phyloP scores from a whole-genome alignment of 2,888 invertebrate genomes.

The Tiliacea citrago region DNA sequence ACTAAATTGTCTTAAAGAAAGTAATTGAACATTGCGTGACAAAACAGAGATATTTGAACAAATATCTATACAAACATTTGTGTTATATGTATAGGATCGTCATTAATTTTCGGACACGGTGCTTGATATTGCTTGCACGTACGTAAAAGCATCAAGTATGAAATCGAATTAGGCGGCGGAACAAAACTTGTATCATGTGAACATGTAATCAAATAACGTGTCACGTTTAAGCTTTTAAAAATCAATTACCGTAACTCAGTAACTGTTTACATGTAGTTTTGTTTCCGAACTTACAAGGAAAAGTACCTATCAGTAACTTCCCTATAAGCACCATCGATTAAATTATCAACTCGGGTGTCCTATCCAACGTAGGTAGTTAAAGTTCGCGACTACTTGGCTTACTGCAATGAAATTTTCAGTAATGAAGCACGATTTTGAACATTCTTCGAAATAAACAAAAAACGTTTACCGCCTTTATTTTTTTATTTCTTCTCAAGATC shows the following conservation, averaged over 20 bases:
- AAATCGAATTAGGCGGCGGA: conserved; percentile 80
- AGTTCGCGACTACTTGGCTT: not conserved
- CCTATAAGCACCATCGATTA: not conserved
- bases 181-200: conserved; percentile 80
- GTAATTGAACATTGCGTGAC: conserved; percentile 73
- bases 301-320: conserved; percentile 1
- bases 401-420: conserved; percentile 14
- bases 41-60: conserved; percentile 72
- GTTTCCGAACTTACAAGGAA: conserved; percentile 8
- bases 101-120: conserved; percentile 83
- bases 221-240: conserved; percentile 78
- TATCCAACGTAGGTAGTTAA: not conserved
- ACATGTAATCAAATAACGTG: conserved; percentile 78
- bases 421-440: conserved; percentile 38
- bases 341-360: conserved; percentile 1
- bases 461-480: not conserved
- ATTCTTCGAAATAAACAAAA: conserved; percentile 28
- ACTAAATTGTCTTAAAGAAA: conserved; percentile 55
- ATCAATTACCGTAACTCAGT: conserved; percentile 74
- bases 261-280: conserved; percentile 53
- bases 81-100: conserved; percentile 74
- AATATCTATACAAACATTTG: conserved; percentile 79
- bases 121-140: conserved; percentile 81
- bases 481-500: conserved; percentile 37
- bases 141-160: conserved; percentile 79